These are phyloP conservation scores for human (Homo sapiens) DNA, from an alignment of 2,113 vertebrate genomes.

Conservation along the genomic window DNA sequence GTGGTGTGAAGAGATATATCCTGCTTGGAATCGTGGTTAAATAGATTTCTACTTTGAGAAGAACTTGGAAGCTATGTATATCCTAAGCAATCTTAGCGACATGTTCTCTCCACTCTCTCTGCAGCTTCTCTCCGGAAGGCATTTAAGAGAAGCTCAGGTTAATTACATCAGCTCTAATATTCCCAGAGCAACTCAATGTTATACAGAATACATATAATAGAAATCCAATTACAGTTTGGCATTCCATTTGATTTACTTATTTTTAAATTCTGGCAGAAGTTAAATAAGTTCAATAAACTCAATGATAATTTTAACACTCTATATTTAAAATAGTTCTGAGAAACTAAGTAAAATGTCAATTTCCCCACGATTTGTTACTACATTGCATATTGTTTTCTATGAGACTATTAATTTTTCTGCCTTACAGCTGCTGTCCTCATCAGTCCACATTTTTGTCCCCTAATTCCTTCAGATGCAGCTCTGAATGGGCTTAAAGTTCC, in stretches of 20 bases:
- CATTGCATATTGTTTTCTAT: slow-evolving; percentile 57
- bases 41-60: not conserved
- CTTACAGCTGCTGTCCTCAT: not conserved
- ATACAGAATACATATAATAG: slow-evolving; percentile 44
- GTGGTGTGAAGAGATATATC: not conserved
- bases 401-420: slow-evolving; percentile 59
- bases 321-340: slow-evolving; percentile 59
- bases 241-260: slow-evolving; percentile 54
- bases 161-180: slow-evolving; percentile 48
- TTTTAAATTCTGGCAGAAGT: slow-evolving; percentile 55
- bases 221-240: slow-evolving; percentile 56
- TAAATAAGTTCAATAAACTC: slow-evolving; percentile 59
- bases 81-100: not conserved
- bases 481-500: slow-evolving; percentile 51
- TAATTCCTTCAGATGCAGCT: slow-evolving; percentile 62
- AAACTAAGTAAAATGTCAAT: slow-evolving; percentile 56
- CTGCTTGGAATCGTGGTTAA: not conserved
- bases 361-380: slow-evolving; percentile 49
- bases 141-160: slow-evolving; percentile 27
- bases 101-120: not conserved
- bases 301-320: slow-evolving; percentile 13
- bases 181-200: not conserved
- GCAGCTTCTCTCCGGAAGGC: not conserved
- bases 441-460: slow-evolving; percentile 40
- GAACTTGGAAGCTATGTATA: not conserved